Evolutionary conservation across 2,888 invertebrate genomes (phyloP), one percentile per base, ranked within the genome.

Genomic region (Mythimna loreyi): DNA sequence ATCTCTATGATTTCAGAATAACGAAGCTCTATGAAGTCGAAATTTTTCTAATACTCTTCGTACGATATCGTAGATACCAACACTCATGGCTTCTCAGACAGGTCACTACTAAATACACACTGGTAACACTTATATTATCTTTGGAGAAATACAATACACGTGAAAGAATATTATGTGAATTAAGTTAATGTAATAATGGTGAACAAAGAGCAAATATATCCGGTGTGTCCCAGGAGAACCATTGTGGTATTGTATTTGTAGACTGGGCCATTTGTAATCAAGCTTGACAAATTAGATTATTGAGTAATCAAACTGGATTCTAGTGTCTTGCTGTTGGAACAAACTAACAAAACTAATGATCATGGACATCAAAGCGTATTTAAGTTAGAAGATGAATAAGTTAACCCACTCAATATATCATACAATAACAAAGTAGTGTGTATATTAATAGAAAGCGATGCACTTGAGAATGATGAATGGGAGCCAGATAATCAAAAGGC

Each of bases 241-340:
- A 90, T 91, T 88, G 90, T 90, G 82, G 87, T 86, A 90, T 90
- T 89, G 89, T 91, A 75, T 86, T 82, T 62, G 67, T 72, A 80
- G 82, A 84, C 84, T 6, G 80, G 80, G 85, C 80, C 84, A 90
- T 90, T 89, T 88, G 85, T 91, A 89, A 86, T 83, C 84, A 84
- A 87, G 86, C 85, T 87, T 86, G 87, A 90, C 86, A 89, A 89
- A 91, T 89, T 73, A 84, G 83, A 83, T 86, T 82, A 88, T 86
- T 86, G 82, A 79, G 81, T 83, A 87, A 87, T 82, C 72, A 78
- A 85, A 78, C 77, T 72, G 67, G 80, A 80, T 78, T 75, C 50
- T 58, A 63, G 56, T 19, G 56, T 21, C 55, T 69, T 73, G 59
- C 61, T 73, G 72, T 72, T 69, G 60, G 59, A 57, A 67, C 45